Percentiles rank a stretch among this genome's conserved stretches.
Conservation (phyloP, 2,113 vertebrate species). For the Xiphophorus hellerii region DNA sequence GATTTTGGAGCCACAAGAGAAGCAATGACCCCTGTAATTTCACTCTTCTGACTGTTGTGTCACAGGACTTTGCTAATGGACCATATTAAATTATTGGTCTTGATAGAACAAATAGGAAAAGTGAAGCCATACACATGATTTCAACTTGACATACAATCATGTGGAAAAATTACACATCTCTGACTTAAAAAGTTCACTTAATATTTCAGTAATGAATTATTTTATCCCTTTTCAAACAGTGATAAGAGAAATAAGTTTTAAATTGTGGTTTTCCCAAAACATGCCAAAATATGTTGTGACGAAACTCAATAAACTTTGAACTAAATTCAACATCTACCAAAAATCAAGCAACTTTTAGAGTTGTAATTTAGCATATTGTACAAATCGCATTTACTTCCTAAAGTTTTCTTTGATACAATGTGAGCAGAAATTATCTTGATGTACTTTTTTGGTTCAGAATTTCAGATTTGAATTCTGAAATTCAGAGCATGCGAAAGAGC, state of each 20-base stretch:
- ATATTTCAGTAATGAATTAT: neutral
- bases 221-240: neutral
- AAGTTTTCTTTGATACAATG: neutral
- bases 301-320: neutral
- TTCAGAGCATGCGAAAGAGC: too few species aligned
- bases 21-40: neutral
- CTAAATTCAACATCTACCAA: neutral
- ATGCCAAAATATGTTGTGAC: neutral
- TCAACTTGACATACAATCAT: slow-evolving; percentile 38
- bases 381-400: neutral
- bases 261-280: neutral
- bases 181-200: neutral
- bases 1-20: neutral
- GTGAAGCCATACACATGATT: slow-evolving; percentile 66
- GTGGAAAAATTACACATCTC: neutral
- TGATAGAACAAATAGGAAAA: slow-evolving; percentile 43
- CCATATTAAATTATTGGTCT: slow-evolving; percentile 38
- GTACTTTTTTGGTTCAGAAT: neutral
- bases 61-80: slow-evolving; percentile 52
- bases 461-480: neutral
- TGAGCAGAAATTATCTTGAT: neutral
- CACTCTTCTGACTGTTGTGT: slow-evolving; percentile 6
- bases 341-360: neutral
- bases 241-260: neutral
- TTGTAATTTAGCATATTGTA: neutral